A percentile compares a stretch with the other conserved stretches of the same genome.
Evolutionary conservation across 2,113 vertebrate genomes (phyloP).

Genomic region (Lynx canadensis): DNA sequence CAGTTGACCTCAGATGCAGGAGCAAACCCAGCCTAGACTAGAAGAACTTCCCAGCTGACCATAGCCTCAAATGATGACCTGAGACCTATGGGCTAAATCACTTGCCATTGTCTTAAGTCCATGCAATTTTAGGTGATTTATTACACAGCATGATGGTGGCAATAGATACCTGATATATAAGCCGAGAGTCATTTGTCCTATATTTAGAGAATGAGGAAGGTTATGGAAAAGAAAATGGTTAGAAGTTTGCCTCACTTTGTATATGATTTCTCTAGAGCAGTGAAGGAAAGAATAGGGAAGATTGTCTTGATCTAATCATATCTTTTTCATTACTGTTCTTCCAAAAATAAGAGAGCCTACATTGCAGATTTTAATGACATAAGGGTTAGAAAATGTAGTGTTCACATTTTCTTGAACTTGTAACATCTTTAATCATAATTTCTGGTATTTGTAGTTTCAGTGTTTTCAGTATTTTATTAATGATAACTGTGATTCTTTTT

Average conservation of each 20-base stretch:
- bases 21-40: neutral
- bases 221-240: neutral
- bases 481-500: conserved; percentile 40
- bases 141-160: neutral
- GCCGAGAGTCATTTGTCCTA: neutral
- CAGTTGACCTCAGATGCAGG: neutral
- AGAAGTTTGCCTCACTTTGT: neutral
- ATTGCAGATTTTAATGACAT: neutral
- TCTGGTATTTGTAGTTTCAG: conserved; percentile 15
- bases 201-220: neutral
- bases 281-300: neutral
- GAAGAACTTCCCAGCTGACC: neutral
- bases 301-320: neutral
- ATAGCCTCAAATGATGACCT: neutral
- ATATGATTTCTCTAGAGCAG: neutral
- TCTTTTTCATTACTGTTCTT: neutral
- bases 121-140: neutral
- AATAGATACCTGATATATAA: neutral
- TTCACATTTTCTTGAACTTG: conserved; percentile 20
- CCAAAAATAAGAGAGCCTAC: neutral
- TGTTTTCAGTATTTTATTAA: conserved; percentile 41
- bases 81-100: neutral
- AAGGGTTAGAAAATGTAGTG: neutral
- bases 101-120: neutral
- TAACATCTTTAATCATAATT: neutral